Evolutionary conservation across 1,140 invertebrate species (phyloP).

Genomic region (Samia ricini): DNA sequence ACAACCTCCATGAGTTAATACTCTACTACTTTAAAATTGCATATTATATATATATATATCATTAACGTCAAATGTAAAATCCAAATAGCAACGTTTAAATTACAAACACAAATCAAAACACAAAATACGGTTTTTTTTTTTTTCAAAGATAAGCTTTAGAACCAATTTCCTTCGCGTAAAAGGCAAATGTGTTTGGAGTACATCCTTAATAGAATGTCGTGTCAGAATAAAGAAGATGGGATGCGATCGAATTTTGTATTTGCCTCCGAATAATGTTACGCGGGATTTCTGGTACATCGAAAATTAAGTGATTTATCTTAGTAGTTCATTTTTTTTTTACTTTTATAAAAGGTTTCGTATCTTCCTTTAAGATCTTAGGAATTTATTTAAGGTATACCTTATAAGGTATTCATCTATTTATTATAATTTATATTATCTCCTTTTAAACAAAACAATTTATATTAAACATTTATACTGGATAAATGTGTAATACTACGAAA

Average conservation of each 20-base stretch:
- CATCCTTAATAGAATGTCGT: conserved; percentile 36
- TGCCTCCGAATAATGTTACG: conserved; percentile 27
- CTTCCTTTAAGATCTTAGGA: not conserved
- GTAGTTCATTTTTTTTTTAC: conserved; percentile 12
- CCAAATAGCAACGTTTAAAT: not conserved
- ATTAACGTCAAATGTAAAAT: no score
- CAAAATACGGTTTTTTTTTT: not conserved
- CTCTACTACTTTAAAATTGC: no score
- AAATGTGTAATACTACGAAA: no score
- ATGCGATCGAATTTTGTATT: conserved; percentile 21
- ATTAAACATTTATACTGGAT: no score
- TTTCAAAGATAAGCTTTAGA: conserved; percentile 30
- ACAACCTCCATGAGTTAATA: no score
- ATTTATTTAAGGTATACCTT: not conserved
- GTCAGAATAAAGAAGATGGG: conserved; percentile 32
- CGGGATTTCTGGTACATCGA: conserved; percentile 23
- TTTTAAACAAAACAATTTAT: not conserved
- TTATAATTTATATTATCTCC: not conserved
- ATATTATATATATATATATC: no score
- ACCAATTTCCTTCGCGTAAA: conserved; percentile 36
- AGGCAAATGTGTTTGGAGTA: conserved; percentile 39
- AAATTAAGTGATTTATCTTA: conserved; percentile 28
- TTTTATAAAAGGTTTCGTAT: not conserved
- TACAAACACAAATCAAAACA: conserved; percentile 1
- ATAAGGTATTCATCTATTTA: not conserved